Percentiles rank a stretch among this genome's conserved stretches.
These are phyloP conservation scores for Tringa solitaria DNA, from an alignment of 2,113 vertebrate genomes.

Conservation along the genomic window DNA sequence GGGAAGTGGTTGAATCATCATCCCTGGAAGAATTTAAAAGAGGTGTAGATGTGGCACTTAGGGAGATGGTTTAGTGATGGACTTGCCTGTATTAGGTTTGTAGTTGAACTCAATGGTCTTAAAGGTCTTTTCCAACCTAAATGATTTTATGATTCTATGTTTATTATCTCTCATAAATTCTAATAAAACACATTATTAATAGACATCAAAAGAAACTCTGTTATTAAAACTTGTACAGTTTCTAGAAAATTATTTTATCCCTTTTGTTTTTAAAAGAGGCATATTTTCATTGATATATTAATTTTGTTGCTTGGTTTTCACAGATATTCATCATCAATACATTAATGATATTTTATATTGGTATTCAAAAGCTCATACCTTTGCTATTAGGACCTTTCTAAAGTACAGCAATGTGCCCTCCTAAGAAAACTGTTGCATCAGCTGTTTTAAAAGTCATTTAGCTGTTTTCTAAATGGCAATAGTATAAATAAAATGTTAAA, in stretches of 20 bases:
- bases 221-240: not conserved
- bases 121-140: not conserved
- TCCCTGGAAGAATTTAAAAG: not conserved
- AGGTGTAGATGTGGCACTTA: too few relatives aligned
- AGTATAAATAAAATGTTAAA: not conserved
- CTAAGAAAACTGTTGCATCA: not conserved
- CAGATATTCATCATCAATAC: not conserved
- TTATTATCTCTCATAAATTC: not conserved
- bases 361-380: not conserved
- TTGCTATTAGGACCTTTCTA: not conserved
- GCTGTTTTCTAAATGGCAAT: not conserved
- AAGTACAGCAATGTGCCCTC: not conserved
- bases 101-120: not conserved
- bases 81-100: not conserved
- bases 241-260: not conserved
- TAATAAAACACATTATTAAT: not conserved
- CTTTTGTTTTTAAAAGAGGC: not conserved
- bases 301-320: not conserved
- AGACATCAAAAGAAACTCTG: not conserved
- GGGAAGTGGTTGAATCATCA: not conserved
- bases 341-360: not conserved
- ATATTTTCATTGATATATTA: not conserved
- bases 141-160: not conserved
- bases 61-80: not conserved
- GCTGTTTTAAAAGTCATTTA: not conserved